phyloP scores from a whole-genome alignment of 2,797 vertebrate species.

The Enteromius unitaeniatus region DNA sequence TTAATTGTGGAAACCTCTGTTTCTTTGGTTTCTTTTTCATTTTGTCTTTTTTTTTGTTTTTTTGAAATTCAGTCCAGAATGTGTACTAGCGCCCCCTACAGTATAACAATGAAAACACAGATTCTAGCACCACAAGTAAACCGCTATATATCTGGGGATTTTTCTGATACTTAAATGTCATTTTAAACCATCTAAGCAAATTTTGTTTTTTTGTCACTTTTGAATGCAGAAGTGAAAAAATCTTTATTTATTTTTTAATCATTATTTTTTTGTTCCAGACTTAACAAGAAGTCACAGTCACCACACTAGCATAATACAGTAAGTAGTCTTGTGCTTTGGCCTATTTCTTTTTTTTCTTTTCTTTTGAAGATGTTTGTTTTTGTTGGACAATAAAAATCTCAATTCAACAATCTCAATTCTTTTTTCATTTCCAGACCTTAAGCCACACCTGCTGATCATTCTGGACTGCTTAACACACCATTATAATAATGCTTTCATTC shows the following conservation, averaged over 20 bases:
- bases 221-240: background rate
- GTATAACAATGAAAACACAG: too few species aligned
- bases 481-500: background rate
- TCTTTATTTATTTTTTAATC: background rate
- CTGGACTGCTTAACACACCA: background rate
- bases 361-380: background rate
- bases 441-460: background rate
- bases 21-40: too few species aligned
- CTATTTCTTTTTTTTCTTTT: background rate
- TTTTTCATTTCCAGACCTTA: background rate
- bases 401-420: background rate
- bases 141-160: too few species aligned
- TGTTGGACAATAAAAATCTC: background rate
- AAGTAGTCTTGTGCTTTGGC: slow-evolving; percentile 49
- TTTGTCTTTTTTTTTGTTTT: too few species aligned
- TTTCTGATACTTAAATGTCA: too few species aligned
- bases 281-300: slow-evolving; percentile 77
- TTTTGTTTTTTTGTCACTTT: too few species aligned
- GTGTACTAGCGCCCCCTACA: too few species aligned
- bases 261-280: slow-evolving; percentile 58
- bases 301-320: slow-evolving; percentile 79
- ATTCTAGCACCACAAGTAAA: too few species aligned
- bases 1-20: too few species aligned
- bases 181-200: too few species aligned
- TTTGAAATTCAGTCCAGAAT: too few species aligned